Evolutionary conservation across 1,140 invertebrate species (phyloP).

Genomic region (Drosophila baimaii): DNA sequence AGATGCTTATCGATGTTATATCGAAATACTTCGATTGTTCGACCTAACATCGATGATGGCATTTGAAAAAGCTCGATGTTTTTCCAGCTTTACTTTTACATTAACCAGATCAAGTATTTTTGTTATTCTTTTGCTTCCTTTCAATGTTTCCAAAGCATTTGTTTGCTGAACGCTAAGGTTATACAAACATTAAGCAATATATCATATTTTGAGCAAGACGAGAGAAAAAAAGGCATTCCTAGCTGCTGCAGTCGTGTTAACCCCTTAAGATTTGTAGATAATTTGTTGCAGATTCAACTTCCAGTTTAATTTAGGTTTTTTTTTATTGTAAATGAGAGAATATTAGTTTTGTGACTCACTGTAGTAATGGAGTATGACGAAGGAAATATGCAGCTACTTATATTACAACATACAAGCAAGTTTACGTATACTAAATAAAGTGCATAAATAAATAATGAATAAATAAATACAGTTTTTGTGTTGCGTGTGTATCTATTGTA

Average conservation of each 20-base stretch:
- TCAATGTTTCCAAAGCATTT: not conserved
- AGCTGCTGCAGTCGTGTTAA: conserved; percentile 12
- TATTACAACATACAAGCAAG: conserved; percentile 38
- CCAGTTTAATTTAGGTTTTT: conserved; percentile 11
- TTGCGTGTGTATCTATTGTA: conserved; percentile 29
- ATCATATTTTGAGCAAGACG: not conserved
- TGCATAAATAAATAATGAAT: conserved; percentile 35
- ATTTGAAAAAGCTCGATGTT: not conserved
- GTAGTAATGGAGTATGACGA: conserved; percentile 35
- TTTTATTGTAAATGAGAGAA: conserved; percentile 17
- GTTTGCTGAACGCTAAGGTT: conserved; percentile 1
- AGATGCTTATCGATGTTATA: not conserved
- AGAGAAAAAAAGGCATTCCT: conserved; percentile 8
- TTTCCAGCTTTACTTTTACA: not conserved
- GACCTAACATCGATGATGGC: not conserved
- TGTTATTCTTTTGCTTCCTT: not conserved
- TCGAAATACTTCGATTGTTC: not conserved
- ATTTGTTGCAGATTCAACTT: conserved; percentile 20
- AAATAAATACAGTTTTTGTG: conserved; percentile 26
- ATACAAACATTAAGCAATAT: conserved; percentile 5
- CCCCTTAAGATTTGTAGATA: conserved; percentile 7
- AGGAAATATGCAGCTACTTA: conserved; percentile 36
- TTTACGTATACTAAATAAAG: conserved; percentile 40
- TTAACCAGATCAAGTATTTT: not conserved
- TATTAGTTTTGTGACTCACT: conserved; percentile 31